Percentiles rank a stretch among this genome's conserved stretches.
These are phyloP conservation scores for Styela clava DNA, from an alignment of 23 tunicate genomes.

Conservation along the genomic window DNA sequence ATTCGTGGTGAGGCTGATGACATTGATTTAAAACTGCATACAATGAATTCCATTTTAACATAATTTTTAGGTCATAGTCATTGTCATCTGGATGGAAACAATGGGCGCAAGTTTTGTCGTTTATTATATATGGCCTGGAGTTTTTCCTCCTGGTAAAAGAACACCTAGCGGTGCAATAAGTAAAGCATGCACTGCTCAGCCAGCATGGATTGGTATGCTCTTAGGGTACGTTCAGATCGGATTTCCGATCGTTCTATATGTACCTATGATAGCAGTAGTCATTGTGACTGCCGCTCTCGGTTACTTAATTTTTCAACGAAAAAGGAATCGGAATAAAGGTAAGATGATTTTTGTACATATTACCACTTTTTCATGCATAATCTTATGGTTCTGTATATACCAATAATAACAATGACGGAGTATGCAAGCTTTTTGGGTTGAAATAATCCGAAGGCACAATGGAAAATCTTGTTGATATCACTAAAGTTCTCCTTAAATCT, in stretches of 20 bases:
- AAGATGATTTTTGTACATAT: too few relatives aligned
- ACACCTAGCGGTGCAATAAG: slow-evolving; percentile 8
- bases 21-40: too few relatives aligned
- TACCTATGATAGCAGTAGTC: slow-evolving; percentile 15
- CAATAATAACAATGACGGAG: too few relatives aligned
- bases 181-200: slow-evolving; percentile 26
- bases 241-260: not conserved
- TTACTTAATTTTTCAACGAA: not conserved
- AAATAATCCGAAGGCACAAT: too few relatives aligned
- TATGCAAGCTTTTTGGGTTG: too few relatives aligned
- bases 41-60: too few relatives aligned
- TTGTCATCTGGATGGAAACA: slow-evolving; percentile 18
- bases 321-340: not conserved
- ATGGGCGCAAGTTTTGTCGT: slow-evolving; percentile 6
- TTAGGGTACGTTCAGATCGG: slow-evolving; percentile 6
- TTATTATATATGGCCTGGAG: slow-evolving; percentile 19
- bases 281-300: slow-evolving; percentile 3
- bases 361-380: too few relatives aligned
- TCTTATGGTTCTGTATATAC: too few relatives aligned
- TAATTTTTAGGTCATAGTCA: not conserved
- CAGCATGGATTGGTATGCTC: slow-evolving; percentile 1
- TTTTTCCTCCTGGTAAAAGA: slow-evolving; percentile 24
- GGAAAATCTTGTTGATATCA: too few relatives aligned
- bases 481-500: too few relatives aligned
- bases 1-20: too few relatives aligned